A percentile compares a stretch with the other conserved stretches of the same genome.
Conservation (phyloP, 2,113 vertebrate species). For the Zosterops borbonicus region DNA sequence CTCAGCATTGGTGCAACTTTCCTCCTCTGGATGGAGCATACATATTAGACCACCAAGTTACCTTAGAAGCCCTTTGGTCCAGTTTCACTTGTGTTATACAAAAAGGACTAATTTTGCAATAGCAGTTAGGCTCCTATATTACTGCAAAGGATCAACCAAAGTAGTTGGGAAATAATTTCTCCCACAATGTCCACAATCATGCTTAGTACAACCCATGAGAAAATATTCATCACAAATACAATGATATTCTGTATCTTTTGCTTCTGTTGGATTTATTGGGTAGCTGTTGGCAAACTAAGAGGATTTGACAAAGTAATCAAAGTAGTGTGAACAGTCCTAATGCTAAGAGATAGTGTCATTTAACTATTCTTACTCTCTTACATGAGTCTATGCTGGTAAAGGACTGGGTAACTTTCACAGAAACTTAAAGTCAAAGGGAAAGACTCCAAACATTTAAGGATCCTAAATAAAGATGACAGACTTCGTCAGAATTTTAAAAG, state of each 20-base stretch:
- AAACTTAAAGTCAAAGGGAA: background rate
- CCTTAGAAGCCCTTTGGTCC: background rate
- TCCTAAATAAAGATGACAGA: background rate
- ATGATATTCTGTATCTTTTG: background rate
- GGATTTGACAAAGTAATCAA: background rate
- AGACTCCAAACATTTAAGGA: background rate
- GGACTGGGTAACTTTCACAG: background rate
- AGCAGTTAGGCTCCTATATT: background rate
- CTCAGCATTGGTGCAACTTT: background rate
- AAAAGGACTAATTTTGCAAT: background rate
- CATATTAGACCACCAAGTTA: background rate
- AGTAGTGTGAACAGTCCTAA: background rate
- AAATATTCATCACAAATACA: background rate
- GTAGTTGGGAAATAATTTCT: background rate
- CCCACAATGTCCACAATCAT: background rate
- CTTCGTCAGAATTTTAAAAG: background rate
- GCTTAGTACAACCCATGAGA: rapidly evolving
- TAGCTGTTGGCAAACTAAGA: background rate
- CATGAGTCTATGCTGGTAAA: background rate
- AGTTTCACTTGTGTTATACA: background rate
- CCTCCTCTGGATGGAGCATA: background rate
- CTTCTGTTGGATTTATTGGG: background rate
- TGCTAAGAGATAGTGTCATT: background rate
- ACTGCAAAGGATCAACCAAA: background rate
- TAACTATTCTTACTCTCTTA: background rate